Base-by-base conservation (phyloP, 2,113 vertebrate species). In the Cinclus cinclus region DNA sequence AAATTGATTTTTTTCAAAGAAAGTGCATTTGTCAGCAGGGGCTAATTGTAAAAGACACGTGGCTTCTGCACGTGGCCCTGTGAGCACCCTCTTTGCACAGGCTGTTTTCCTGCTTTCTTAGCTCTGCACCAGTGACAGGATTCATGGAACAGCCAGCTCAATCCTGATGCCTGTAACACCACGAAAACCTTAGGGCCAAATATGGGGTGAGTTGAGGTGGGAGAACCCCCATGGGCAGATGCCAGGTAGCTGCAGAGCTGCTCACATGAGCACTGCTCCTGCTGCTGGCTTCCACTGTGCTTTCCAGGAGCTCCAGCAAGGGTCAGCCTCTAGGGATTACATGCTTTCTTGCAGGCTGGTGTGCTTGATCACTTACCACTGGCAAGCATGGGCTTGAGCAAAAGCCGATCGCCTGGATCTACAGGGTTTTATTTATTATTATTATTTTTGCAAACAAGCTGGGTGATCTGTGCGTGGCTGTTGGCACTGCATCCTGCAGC, bases 131-230 rank as follows among this genome's bases (percentile, higher is more conserved):
- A 6, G 24, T 7, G 1, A 24, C 1, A 9, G 60, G 49, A 78
- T 68, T 82, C 37, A 6, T 0, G 2, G 58, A 83, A 71, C 75
- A 70, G 5, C 41, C 37, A 14, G 28, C 59, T 68, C 81, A 59
- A 4, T 65, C 70, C 42, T 0, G 0, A 39, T 3, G 16, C 37
- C 37, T 65, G 21, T 62, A 58, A 46, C 1, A 3, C 63, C 0
- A 0, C 0, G 0, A n/a, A 75, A 62, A 13, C 49, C 83, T 44
- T 0, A 3, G n/a, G 59, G 86, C 50, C 0, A 0, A 60, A 21
- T 67, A 3, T 44, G 53, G 79, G 79, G 46, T 56, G 83, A 53
- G 49, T n/a, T 0, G 0, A 65, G 87, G 80, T 60, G 73, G 88
- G 78, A 86, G 81, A 70, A 56, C 78, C 49, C 25, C 75, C 58